Conservation (phyloP, 2,797 vertebrate species). For the Gallirallus australis region DNA sequence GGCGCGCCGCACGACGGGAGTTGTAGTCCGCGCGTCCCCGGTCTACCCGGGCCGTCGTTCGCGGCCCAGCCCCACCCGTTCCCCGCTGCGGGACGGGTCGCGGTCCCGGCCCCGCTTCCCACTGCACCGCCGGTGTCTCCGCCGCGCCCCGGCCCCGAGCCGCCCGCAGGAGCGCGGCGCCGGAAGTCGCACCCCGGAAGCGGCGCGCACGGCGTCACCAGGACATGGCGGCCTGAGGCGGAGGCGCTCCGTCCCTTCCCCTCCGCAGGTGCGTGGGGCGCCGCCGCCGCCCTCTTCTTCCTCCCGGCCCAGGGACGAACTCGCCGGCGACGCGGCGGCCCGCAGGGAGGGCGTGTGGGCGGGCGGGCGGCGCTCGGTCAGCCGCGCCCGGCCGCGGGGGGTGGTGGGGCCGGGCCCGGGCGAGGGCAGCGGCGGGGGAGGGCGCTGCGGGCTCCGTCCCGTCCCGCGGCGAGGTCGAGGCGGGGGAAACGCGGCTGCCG, state of each 20-base stretch:
- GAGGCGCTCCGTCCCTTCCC: background rate
- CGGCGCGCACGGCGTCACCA: slow-evolving; percentile 42
- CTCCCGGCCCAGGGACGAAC: background rate
- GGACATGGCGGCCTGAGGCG: slow-evolving; percentile 65
- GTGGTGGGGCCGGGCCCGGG: no score
- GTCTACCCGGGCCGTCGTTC: accelerated
- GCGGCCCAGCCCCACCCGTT: no score
- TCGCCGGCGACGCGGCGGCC: background rate
- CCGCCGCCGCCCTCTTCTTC: background rate
- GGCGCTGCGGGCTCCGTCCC: background rate
- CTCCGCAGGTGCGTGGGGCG: slow-evolving; percentile 2
- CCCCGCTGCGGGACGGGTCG: background rate
- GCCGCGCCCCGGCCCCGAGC: no score
- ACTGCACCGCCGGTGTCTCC: accelerated
- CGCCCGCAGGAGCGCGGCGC: background rate
- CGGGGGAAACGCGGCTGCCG: background rate
- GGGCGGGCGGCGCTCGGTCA: background rate
- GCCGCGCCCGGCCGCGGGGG: no score
- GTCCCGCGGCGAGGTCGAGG: background rate
- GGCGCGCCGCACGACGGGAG: background rate
- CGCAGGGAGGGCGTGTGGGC: no score
- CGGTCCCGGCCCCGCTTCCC: accelerated
- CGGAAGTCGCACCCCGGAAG: slow-evolving; percentile 45
- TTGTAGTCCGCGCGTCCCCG: background rate
- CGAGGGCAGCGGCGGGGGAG: background rate